Base-by-base conservation (phyloP, 2,888 invertebrate genomes). In the Listrodromus nycthemerus region DNA sequence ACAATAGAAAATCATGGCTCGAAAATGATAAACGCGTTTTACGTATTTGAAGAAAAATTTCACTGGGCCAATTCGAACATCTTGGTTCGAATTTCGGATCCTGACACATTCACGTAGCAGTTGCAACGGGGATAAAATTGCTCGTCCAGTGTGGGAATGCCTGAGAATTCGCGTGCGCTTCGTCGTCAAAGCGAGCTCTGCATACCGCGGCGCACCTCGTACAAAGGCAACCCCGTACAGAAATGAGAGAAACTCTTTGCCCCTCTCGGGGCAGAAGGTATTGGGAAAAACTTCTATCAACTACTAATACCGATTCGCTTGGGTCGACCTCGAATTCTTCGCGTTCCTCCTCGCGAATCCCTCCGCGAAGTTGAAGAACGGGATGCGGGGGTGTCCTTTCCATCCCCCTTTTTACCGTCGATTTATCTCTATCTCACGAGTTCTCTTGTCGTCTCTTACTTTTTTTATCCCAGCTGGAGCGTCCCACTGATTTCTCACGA, bases 291-390 rank as follows among this genome's bases (percentile, higher is more conserved):
- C 63, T 66, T 55, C 71, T 66, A 73, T 77, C 69, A 63, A 70
- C 76, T 71, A 80, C 76, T 45, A 58, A 80, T 61, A 71, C 61
- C 74, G 71, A 83, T 85, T 69, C 78, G 65, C 77, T 75, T 80
- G 69, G 77, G 76, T 82, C 71, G 69, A 73, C 69, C 61, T 41
- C 69, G 71, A 80, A 82, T 84, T 84, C 81, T 55, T 67, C 77
- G 73, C 83, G 75, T 75, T 80, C 67, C 73, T 37, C 41, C 66
- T 58, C 58, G 24, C 58, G 58, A 58, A 58, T 58, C 30, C 58
- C 58, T 30, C 16, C 67, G 24, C 27, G 27, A 58, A 58, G 58
- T 58, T 30, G 13, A 16, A 16, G 58, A 58, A 58, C 41, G 13
- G 41, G 1, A 13, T 2, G 41, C 10, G 58, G 27, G 5, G 27